phyloP scores from a whole-genome alignment of 2,113 vertebrate genomes.

The Gallinago paraguaiae region DNA sequence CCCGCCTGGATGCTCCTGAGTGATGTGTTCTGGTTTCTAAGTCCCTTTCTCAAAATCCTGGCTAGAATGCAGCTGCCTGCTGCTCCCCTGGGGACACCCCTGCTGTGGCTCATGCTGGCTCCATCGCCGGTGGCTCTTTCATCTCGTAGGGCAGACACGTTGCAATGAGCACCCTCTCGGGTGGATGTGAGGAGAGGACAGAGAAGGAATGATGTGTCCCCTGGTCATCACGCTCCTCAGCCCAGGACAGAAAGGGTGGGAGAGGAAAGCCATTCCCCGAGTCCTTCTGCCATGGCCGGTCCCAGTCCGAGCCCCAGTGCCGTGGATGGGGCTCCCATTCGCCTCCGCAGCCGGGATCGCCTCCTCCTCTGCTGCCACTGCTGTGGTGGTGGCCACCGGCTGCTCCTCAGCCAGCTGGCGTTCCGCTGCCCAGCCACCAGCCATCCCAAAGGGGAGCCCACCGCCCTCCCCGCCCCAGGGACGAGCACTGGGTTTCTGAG shows the following conservation, averaged over 20 bases:
- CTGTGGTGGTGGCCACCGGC: accelerated
- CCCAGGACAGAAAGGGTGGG: background rate
- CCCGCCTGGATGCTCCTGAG: too few relatives aligned
- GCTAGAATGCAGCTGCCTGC: background rate
- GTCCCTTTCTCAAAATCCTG: background rate
- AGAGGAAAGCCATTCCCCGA: background rate
- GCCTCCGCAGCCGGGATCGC: accelerated
- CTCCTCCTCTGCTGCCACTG: background rate
- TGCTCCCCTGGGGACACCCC: background rate
- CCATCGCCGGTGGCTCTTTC: background rate
- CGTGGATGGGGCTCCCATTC: accelerated
- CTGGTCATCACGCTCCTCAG: background rate
- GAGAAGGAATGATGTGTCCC: accelerated
- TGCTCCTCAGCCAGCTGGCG: accelerated
- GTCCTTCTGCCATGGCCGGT: accelerated
- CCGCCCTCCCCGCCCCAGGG: background rate
- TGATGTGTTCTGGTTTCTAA: background rate
- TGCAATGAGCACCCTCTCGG: background rate
- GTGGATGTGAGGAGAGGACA: background rate
- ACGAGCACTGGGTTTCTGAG: accelerated
- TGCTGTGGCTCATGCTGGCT: background rate
- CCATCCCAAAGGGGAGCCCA: accelerated
- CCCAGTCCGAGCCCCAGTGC: accelerated
- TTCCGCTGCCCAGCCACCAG: accelerated
- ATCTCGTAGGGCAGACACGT: background rate